These are phyloP conservation scores for Lithobates sylvaticus DNA, from an alignment of 2,797 vertebrate species.

Conservation along the genomic window DNA sequence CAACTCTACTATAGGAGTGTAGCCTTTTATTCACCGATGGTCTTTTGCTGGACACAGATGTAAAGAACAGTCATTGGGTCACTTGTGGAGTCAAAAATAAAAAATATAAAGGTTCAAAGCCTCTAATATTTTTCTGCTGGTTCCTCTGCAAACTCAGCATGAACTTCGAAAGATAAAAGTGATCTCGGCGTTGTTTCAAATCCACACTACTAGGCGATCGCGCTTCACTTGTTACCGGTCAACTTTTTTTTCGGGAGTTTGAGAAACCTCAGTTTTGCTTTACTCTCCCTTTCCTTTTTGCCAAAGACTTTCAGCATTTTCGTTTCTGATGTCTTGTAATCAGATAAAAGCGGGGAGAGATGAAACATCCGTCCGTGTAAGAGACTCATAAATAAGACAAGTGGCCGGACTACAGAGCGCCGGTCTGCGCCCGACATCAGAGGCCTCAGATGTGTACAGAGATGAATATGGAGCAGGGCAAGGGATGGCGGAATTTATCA, in stretches of 20 bases:
- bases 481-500: too few species aligned
- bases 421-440: not conserved
- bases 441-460: not conserved
- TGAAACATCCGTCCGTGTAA: not conserved
- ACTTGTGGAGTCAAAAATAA: too few species aligned
- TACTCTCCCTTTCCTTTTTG: not conserved
- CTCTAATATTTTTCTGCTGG: too few species aligned
- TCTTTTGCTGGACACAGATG: too few species aligned
- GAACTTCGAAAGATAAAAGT: not conserved
- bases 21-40: too few species aligned
- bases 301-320: not conserved
- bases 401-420: not conserved
- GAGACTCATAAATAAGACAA: slow-evolving; percentile 6
- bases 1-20: too few species aligned
- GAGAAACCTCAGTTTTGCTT: not conserved
- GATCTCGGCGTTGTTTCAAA: not conserved
- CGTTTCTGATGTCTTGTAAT: not conserved
- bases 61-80: too few species aligned
- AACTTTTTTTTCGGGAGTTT: not conserved
- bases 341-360: not conserved
- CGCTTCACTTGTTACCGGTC: not conserved
- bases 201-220: not conserved
- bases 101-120: too few species aligned
- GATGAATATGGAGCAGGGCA: not conserved
- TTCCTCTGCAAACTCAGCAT: not conserved